Evolutionary conservation across 1,140 invertebrate species (phyloP).

Genomic region (Aphelinus atriplicis): DNA sequence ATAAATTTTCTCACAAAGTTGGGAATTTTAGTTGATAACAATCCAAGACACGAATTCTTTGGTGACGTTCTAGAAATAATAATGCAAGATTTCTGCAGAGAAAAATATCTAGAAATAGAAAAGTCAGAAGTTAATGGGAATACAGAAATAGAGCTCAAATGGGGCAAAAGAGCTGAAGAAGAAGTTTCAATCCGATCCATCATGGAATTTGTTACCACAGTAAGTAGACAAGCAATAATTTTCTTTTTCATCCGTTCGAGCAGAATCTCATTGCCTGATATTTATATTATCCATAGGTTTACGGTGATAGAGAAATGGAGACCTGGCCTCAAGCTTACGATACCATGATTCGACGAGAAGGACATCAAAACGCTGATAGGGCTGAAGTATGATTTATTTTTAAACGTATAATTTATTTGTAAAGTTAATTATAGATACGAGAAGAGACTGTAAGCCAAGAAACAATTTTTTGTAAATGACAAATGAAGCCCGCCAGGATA

Average conservation of each 20-base stretch:
- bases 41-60: slow-evolving; percentile 47
- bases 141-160: slow-evolving; percentile 42
- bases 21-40: slow-evolving; percentile 40
- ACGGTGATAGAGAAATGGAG: slow-evolving; percentile 39
- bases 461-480: too few species aligned
- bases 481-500: too few species aligned
- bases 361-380: too few species aligned
- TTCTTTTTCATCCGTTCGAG: too few species aligned
- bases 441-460: too few species aligned
- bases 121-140: slow-evolving; percentile 18
- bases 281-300: slow-evolving; percentile 48
- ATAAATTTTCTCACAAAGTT: slow-evolving; percentile 47
- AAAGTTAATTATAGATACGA: too few species aligned
- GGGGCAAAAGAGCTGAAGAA: slow-evolving; percentile 51
- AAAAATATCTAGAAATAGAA: slow-evolving; percentile 47
- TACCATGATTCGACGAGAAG: slow-evolving; percentile 8
- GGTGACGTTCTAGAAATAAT: slow-evolving; percentile 50
- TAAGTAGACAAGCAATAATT: slow-evolving; percentile 31
- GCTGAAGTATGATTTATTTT: too few species aligned
- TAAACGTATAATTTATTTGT: too few species aligned
- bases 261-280: neutral
- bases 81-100: slow-evolving; percentile 53
- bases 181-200: slow-evolving; percentile 46
- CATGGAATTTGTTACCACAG: slow-evolving; percentile 51
- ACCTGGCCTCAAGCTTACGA: slow-evolving; percentile 46